phyloP scores from a whole-genome alignment of 2,113 vertebrate species.

The Scytalopus superciliaris region DNA sequence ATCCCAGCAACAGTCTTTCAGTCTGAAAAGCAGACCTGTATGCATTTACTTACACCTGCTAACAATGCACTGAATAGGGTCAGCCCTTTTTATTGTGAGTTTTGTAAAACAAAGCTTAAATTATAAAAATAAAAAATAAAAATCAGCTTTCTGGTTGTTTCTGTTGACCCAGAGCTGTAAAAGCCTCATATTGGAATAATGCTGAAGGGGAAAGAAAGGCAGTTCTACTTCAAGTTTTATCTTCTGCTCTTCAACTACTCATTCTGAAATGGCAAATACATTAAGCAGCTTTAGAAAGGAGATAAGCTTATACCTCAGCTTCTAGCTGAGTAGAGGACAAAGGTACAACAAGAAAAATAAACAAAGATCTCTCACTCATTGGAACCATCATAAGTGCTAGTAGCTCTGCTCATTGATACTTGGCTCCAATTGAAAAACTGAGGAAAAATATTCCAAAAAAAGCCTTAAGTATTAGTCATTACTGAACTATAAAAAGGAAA shows the following conservation, averaged over 20 bases:
- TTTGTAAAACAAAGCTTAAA: background rate
- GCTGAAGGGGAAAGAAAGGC: background rate
- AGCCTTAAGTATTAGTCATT: background rate
- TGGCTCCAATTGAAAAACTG: background rate
- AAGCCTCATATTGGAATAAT: background rate
- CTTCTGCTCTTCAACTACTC: background rate
- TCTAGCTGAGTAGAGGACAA: background rate
- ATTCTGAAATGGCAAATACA: background rate
- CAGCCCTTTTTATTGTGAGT: background rate
- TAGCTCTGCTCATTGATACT: background rate
- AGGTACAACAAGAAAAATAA: background rate
- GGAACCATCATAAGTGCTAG: background rate
- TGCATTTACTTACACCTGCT: background rate
- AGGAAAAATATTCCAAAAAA: background rate
- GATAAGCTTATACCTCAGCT: background rate
- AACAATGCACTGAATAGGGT: background rate
- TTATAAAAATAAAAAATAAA: background rate
- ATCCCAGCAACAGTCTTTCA: background rate
- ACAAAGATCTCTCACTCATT: background rate
- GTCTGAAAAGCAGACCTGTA: background rate
- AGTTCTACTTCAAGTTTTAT: background rate
- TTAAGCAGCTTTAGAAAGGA: constrained; percentile 38
- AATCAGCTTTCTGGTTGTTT: background rate
- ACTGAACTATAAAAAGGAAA: background rate
- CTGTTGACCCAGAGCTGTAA: background rate